Evolutionary conservation across 2,797 vertebrate species (phyloP).

Genomic region (Ciconia nigra): DNA sequence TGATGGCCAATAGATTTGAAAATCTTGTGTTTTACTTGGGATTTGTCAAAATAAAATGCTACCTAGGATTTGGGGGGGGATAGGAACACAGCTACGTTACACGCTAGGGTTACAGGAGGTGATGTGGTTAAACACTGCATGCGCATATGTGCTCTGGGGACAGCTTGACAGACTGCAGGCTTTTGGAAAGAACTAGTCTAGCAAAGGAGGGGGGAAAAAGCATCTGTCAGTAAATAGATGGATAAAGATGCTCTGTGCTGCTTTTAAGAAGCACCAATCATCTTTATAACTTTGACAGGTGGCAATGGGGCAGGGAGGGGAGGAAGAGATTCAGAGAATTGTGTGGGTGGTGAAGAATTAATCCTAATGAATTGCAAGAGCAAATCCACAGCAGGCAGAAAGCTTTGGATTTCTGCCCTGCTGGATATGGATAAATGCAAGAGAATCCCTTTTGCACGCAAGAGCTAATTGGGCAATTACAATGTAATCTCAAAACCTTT

Average conservation of each 20-base stretch:
- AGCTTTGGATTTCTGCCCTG: conserved; percentile 41
- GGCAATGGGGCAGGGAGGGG: not conserved
- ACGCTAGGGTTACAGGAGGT: not conserved
- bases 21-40: not conserved
- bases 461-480: conserved; percentile 54
- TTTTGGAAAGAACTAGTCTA: not conserved
- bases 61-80: not conserved
- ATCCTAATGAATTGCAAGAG: conserved; percentile 58
- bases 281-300: conserved; percentile 48
- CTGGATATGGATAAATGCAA: not conserved
- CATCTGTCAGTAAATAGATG: conserved; percentile 22
- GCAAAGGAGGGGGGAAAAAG: not conserved
- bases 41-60: not conserved
- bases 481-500: not conserved
- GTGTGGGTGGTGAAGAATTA: conserved; percentile 32
- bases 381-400: conserved; percentile 48
- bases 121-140: not conserved
- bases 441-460: conserved; percentile 23
- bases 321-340: conserved; percentile 20
- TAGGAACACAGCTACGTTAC: not conserved
- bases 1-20: not conserved
- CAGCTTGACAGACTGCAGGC: not conserved
- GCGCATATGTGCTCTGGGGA: not conserved
- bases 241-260: conserved; percentile 17
- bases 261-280: conserved; percentile 24